Percentiles rank a stretch among this genome's conserved stretches.
These are phyloP conservation scores for Bungarus multicinctus DNA, from an alignment of 2,113 vertebrate species.

Conservation along the genomic window DNA sequence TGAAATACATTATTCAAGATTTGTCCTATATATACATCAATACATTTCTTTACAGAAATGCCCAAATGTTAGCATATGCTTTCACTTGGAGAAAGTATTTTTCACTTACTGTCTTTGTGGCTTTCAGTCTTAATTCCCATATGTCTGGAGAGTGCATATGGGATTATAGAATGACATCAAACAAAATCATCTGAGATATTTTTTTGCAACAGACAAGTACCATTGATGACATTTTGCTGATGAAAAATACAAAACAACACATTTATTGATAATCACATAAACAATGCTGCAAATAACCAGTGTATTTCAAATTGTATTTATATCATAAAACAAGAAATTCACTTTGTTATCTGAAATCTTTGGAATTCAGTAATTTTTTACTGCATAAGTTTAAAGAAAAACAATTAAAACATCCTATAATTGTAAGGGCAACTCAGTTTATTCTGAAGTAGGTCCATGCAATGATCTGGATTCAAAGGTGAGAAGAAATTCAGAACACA, in stretches of 20 bases:
- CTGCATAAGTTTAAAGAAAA: background rate
- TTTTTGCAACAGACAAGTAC: too few species aligned
- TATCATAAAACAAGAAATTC: background rate
- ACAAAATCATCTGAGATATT: background rate
- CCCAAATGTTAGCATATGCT: background rate
- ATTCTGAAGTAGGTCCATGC: background rate
- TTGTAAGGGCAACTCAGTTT: background rate
- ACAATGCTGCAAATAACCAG: constrained; percentile 1
- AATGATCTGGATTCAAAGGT: background rate
- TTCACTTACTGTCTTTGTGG: background rate
- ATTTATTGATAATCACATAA: accelerated
- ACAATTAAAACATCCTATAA: background rate
- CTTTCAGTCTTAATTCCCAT: background rate
- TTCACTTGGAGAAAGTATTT: background rate
- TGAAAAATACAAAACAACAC: background rate
- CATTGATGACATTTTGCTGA: background rate
- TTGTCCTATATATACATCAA: background rate
- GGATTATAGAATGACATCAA: background rate
- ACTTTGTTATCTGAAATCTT: background rate
- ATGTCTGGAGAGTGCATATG: background rate
- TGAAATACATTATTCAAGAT: background rate
- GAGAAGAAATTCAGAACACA: background rate
- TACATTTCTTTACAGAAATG: background rate
- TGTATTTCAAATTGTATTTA: background rate
- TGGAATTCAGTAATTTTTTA: background rate